Evolutionary conservation across 2,888 invertebrate species (phyloP).

Genomic region (Lagria hirta): DNA sequence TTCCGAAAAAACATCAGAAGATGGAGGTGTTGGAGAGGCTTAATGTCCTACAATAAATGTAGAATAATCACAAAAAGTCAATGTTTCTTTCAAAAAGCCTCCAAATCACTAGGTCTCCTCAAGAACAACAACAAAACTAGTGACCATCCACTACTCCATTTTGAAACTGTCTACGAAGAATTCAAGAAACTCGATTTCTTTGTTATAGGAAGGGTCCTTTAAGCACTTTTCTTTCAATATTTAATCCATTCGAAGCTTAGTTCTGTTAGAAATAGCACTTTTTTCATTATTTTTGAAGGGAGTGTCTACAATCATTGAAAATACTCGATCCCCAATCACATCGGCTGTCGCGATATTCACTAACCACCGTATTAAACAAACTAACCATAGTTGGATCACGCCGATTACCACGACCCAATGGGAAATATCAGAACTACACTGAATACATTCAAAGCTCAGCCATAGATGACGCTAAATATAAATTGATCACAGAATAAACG

Average conservation of each 20-base stretch:
- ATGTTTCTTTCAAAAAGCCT: no score
- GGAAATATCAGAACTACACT: no score
- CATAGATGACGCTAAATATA: no score
- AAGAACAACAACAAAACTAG: slow-evolving; percentile 47
- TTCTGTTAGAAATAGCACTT: slow-evolving; percentile 42
- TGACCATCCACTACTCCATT: slow-evolving; percentile 50
- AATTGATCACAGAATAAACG: no score
- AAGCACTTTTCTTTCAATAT: slow-evolving; percentile 38
- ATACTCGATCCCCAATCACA: slow-evolving; percentile 41
- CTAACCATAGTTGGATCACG: slow-evolving; percentile 36
- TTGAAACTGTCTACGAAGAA: slow-evolving; percentile 50
- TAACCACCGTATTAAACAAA: slow-evolving; percentile 31
- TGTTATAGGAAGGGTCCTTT: slow-evolving; percentile 39
- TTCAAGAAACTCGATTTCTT: slow-evolving; percentile 45
- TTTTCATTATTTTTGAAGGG: slow-evolving; percentile 42
- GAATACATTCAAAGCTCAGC: no score
- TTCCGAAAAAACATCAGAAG: slow-evolving; percentile 19
- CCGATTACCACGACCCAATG: no score
- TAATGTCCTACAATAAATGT: no score
- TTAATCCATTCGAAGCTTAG: slow-evolving; percentile 38
- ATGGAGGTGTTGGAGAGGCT: no score
- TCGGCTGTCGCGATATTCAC: slow-evolving; percentile 41
- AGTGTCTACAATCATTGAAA: slow-evolving; percentile 46
- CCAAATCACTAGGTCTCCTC: no score
- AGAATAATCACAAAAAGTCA: no score